A percentile compares a stretch with the other conserved stretches of the same genome.
Evolutionary conservation across 1,140 invertebrate genomes (phyloP).

Genomic region (Eubasilissa regina): DNA sequence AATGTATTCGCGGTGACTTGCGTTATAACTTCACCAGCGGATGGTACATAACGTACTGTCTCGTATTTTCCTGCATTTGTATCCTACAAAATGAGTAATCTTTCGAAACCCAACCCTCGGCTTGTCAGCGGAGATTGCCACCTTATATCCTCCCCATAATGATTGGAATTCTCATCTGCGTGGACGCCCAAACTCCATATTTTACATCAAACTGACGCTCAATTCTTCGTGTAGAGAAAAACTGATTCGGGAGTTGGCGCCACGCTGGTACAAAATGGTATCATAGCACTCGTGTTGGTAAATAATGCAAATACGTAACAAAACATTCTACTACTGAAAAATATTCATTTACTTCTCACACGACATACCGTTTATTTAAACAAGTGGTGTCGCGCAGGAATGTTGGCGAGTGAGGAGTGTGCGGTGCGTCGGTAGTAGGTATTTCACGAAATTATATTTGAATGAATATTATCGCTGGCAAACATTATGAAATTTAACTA

Average conservation of each 20-base stretch:
- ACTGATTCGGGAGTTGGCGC: no score
- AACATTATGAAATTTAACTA: no score
- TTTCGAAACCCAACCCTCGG: constrained; percentile 27
- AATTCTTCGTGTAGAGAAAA: constrained; percentile 1
- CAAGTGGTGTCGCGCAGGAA: no score
- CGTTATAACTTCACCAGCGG: neutral
- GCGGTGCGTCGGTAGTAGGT: no score
- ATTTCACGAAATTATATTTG: no score
- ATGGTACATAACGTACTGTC: constrained; percentile 10
- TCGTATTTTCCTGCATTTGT: constrained; percentile 25
- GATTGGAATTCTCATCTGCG: constrained; percentile 40
- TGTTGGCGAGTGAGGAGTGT: no score
- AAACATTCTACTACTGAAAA: no score
- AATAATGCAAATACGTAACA: no score
- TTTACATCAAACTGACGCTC: constrained; percentile 12
- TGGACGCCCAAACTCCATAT: constrained; percentile 12
- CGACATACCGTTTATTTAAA: no score
- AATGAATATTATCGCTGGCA: no score
- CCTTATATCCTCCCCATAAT: constrained; percentile 11
- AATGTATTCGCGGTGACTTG: constrained; percentile 18
- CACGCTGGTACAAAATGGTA: no score
- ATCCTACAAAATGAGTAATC: constrained; percentile 50
- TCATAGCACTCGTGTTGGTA: neutral
- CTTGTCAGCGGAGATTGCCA: constrained; percentile 48
- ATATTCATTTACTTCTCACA: no score